Percentiles rank a stretch among this genome's conserved stretches.
Evolutionary conservation across 2,797 vertebrate species (phyloP).

Genomic region (Enteromius fasciolatus): DNA sequence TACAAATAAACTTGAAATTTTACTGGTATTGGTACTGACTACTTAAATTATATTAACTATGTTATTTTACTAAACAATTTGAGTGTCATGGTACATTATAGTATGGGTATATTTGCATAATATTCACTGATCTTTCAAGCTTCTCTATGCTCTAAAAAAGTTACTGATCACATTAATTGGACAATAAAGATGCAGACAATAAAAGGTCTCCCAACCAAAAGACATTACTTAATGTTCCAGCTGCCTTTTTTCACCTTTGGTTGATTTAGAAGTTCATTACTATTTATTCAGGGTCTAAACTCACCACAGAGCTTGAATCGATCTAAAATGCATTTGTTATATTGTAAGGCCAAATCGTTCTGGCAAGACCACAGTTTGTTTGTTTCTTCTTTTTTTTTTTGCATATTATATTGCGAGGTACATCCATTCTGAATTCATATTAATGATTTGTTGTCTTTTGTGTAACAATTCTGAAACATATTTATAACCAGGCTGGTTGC

Average conservation of each 20-base stretch:
- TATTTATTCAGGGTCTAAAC: not conserved
- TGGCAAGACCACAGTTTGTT: not conserved
- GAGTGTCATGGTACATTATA: not conserved
- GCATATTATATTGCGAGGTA: not conserved
- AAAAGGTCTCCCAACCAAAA: not conserved
- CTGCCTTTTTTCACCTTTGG: not conserved
- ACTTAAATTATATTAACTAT: not conserved
- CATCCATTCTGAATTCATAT: conserved; percentile 5
- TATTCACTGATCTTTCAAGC: no score
- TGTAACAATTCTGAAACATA: not conserved
- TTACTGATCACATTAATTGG: not conserved
- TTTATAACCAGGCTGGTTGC: not conserved
- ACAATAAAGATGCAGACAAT: not conserved
- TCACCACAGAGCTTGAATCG: not conserved
- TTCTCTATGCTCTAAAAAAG: not conserved
- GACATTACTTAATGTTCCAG: not conserved
- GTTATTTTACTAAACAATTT: not conserved
- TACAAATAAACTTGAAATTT: not conserved
- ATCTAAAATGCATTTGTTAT: not conserved
- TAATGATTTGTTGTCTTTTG: conserved; percentile 12
- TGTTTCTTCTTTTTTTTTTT: not conserved
- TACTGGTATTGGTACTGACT: not conserved
- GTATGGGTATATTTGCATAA: not conserved
- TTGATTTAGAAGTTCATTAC: not conserved
- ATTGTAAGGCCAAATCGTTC: not conserved